Percentiles rank a stretch among this genome's conserved stretches.
phyloP scores from a whole-genome alignment of 2,797 vertebrate species.

The Esox lucius region DNA sequence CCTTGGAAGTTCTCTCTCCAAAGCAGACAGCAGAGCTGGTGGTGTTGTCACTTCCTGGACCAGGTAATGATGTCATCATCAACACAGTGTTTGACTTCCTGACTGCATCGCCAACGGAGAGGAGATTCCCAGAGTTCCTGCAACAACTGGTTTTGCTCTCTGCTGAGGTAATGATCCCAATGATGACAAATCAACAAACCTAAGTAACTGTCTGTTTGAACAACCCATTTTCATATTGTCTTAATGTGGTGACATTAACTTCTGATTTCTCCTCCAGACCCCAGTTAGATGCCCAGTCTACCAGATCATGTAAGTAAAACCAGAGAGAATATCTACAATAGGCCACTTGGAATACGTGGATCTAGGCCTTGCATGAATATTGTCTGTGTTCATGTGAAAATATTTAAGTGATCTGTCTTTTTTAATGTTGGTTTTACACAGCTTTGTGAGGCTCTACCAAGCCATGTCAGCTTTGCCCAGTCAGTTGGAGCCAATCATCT shows the following conservation, averaged over 20 bases:
- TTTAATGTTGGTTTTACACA: slow-evolving; percentile 30
- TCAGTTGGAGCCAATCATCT: slow-evolving; percentile 49
- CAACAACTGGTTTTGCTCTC: slow-evolving; percentile 29
- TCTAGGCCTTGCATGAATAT: background rate
- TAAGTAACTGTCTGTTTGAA: background rate
- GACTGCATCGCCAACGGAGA: slow-evolving; percentile 12
- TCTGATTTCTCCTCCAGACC: background rate
- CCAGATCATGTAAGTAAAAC: slow-evolving; percentile 26
- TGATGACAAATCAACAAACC: too few relatives aligned
- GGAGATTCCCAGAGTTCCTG: slow-evolving; percentile 46
- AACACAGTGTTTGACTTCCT: slow-evolving; percentile 58
- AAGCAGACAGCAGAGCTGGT: slow-evolving; percentile 62
- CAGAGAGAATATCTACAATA: background rate
- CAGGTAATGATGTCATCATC: slow-evolving; percentile 49
- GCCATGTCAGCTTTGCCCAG: slow-evolving; percentile 31
- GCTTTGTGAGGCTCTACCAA: slow-evolving; percentile 49
- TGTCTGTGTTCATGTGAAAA: background rate
- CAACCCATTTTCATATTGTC: background rate
- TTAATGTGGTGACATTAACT: background rate
- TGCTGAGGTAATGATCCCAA: slow-evolving; percentile 32
- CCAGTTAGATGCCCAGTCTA: background rate
- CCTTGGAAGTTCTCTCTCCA: slow-evolving; percentile 53
- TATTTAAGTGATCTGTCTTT: background rate
- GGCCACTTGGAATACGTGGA: background rate
- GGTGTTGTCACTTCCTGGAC: slow-evolving; percentile 30